A percentile compares a stretch with the other conserved stretches of the same genome.
Evolutionary conservation across 2,888 invertebrate genomes (phyloP).

Genomic region (Pinctada fucata): DNA sequence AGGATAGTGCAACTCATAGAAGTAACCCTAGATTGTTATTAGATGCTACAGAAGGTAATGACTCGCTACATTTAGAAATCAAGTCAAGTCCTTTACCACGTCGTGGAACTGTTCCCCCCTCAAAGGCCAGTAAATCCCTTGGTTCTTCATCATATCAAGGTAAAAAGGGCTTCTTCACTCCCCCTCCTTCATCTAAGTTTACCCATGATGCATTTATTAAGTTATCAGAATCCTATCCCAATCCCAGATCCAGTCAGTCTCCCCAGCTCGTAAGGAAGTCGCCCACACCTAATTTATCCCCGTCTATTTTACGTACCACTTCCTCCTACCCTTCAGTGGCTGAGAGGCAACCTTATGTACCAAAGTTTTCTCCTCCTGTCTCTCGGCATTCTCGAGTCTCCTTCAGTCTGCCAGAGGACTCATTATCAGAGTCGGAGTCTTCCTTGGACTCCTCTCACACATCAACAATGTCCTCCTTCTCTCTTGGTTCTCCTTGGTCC

Average conservation of each 20-base stretch:
- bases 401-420: constrained; percentile 23
- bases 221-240: not conserved
- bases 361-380: constrained; percentile 19
- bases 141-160: not conserved
- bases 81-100: not conserved
- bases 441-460: constrained; percentile 18
- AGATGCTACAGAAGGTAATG: too few relatives aligned
- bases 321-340: constrained; percentile 13
- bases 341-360: not conserved
- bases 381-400: constrained; percentile 15
- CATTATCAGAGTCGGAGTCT: constrained; percentile 8
- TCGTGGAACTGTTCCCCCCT: too few relatives aligned
- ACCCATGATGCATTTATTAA: not conserved
- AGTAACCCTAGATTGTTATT: too few relatives aligned
- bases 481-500: constrained; percentile 2
- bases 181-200: not conserved
- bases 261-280: not conserved
- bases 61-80: too few relatives aligned
- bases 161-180: not conserved
- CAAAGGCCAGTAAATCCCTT: too few relatives aligned
- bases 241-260: not conserved
- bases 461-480: constrained; percentile 8
- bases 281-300: not conserved
- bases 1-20: too few relatives aligned
- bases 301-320: not conserved